These are phyloP conservation scores for Genyomyrus donnyi DNA, from an alignment of 2,113 vertebrate genomes.

Conservation along the genomic window DNA sequence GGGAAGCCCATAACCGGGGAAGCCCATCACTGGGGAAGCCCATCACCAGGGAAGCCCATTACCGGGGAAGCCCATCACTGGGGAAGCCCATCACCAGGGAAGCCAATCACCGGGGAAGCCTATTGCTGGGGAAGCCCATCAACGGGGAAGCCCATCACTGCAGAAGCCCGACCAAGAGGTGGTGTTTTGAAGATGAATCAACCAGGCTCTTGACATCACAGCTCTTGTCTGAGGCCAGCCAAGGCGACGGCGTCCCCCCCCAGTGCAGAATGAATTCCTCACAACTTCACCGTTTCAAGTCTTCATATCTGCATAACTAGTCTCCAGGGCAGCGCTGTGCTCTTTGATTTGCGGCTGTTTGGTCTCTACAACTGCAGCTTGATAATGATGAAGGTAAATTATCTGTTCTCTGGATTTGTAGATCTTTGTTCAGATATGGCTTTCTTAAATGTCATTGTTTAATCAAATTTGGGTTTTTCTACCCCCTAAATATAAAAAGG, in stretches of 20 bases:
- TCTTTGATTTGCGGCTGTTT: constrained; percentile 3
- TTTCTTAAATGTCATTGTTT: neutral
- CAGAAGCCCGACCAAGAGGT: neutral
- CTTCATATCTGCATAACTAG: neutral
- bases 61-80: neutral
- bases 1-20: neutral
- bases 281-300: neutral
- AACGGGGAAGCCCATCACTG: neutral
- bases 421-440: neutral
- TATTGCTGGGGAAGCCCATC: neutral
- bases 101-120: no score
- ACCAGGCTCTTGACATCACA: neutral
- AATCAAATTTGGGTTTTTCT: neutral
- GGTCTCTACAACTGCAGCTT: neutral
- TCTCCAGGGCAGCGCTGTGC: neutral
- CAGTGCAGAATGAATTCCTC: neutral
- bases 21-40: neutral
- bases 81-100: neutral
- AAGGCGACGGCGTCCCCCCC: neutral
- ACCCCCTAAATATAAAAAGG: neutral
- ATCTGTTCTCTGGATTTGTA: neutral
- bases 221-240: neutral
- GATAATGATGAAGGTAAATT: neutral
- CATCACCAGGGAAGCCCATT: no score
- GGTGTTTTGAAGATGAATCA: neutral